Evolutionary conservation across 2,888 invertebrate species (phyloP).

Genomic region (Ramazzottius varieornatus): DNA sequence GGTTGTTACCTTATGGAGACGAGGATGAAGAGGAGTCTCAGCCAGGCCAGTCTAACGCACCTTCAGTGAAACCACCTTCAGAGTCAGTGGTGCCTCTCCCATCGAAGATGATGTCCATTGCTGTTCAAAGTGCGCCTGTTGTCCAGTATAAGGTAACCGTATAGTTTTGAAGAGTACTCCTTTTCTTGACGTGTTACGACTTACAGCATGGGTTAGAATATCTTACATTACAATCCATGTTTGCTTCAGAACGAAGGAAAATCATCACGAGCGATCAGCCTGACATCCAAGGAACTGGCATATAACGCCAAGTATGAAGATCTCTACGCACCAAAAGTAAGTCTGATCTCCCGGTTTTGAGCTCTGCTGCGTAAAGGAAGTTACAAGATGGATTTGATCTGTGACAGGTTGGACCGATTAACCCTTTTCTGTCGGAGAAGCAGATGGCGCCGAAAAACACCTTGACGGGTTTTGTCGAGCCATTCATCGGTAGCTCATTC

Average conservation of each 20-base stretch:
- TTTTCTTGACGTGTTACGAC: too few relatives aligned
- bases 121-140: not conserved
- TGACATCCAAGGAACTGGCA: slow-evolving; percentile 48
- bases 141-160: not conserved
- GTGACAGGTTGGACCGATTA: slow-evolving; percentile 50
- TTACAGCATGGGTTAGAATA: too few relatives aligned
- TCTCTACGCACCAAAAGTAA: slow-evolving; percentile 53
- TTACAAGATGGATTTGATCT: too few relatives aligned
- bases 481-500: slow-evolving; percentile 79
- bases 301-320: slow-evolving; percentile 86
- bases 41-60: too few relatives aligned
- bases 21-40: too few relatives aligned
- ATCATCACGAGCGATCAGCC: not conserved
- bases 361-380: too few relatives aligned
- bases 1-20: not conserved
- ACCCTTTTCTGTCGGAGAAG: slow-evolving; percentile 72
- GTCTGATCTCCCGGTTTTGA: slow-evolving; percentile 7
- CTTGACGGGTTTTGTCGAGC: slow-evolving; percentile 73
- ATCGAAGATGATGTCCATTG: not conserved
- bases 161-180: too few relatives aligned
- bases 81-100: not conserved
- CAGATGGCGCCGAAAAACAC: slow-evolving; percentile 65
- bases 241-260: not conserved
- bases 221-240: too few relatives aligned
- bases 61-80: not conserved